Conservation (phyloP, 92 coral and sea anemone genomes). For the Actinernus sp. region DNA sequence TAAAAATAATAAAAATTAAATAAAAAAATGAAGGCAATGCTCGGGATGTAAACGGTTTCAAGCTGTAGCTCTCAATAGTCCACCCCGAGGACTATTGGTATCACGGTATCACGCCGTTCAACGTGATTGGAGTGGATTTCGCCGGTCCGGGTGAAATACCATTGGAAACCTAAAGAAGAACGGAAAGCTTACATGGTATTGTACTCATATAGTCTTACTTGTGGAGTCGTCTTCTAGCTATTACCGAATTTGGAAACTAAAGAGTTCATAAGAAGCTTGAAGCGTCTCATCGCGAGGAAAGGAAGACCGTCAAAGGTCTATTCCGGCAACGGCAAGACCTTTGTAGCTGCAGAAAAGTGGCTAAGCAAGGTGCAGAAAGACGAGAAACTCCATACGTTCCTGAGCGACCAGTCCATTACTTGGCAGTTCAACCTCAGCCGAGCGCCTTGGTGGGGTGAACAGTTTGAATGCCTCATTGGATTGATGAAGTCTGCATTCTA, state of each 20-base stretch:
- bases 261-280: too few species aligned
- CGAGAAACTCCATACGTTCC: constrained; percentile 23
- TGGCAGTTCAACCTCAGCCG: too few species aligned
- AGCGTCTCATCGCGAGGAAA: too few species aligned
- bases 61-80: too few species aligned
- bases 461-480: constrained; percentile 37
- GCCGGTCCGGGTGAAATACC: constrained; percentile 60
- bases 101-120: constrained; percentile 37
- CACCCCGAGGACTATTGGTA: constrained; percentile 26
- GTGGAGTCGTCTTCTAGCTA: constrained; percentile 56
- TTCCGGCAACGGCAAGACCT: constrained; percentile 53
- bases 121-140: too few species aligned
- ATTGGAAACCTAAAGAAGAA: constrained; percentile 25
- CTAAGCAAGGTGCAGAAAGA: too few species aligned
- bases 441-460: constrained; percentile 56
- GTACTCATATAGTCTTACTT: constrained; percentile 53
- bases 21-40: too few species aligned
- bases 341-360: too few species aligned
- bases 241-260: too few species aligned
- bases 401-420: too few species aligned
- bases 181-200: constrained; percentile 47
- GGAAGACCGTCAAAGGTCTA: constrained; percentile 38
- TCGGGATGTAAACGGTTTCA: constrained; percentile 57
- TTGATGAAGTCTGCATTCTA: constrained; percentile 32
- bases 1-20: too few species aligned